Base-by-base conservation (phyloP, 2,797 vertebrate genomes). In the Gambelia wislizenii region DNA sequence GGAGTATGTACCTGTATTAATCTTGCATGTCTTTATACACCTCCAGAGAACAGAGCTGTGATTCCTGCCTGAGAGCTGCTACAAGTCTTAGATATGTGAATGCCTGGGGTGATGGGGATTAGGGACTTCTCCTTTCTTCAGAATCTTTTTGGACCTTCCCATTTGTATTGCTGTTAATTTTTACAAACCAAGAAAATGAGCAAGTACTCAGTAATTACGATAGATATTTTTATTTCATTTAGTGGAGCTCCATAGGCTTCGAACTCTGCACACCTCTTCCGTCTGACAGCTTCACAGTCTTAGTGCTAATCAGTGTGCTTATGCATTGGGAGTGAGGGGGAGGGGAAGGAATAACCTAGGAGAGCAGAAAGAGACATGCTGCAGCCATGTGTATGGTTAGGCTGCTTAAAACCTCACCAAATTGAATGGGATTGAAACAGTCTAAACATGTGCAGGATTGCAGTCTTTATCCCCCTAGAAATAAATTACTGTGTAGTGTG, bases 401-500 rank as follows among this genome's bases (percentile, higher is more conserved):
- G 36, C 13, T 80, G n/a, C 6, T 85, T 49, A 27, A 88, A 85
- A 85, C 8, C 52, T 30, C 61, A 76, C 70, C 56, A 30, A 86
- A 86, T 18, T 81, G 47, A 77, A 72, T 72, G 54, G 67, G 14
- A 2, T 74, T 64, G 49, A 49, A 85, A 47, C 70, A 81, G 10
- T 72, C n/a, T 64, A 89, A 67, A 22, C 59, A 75, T 86, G 59
- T 82, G 70, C 84, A 54, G 47, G 54, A 64, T 61, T 54, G 30
- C 47, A 82, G 56, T 59, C 4, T 86, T 79, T 96, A 95, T 96
- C 92, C 86, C 89, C 86, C 93, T 93, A 93, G 93, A 96, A 95
- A 96, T 95, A 96, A 96, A 96, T 96, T 93, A 92, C 84, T 92
- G 93, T 95, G 90, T 94, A 88, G 83, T 87, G 89, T 92, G 95